A percentile compares a stretch with the other conserved stretches of the same genome.
Conservation (phyloP, 2,888 invertebrate genomes). For the Gordius sp. region DNA sequence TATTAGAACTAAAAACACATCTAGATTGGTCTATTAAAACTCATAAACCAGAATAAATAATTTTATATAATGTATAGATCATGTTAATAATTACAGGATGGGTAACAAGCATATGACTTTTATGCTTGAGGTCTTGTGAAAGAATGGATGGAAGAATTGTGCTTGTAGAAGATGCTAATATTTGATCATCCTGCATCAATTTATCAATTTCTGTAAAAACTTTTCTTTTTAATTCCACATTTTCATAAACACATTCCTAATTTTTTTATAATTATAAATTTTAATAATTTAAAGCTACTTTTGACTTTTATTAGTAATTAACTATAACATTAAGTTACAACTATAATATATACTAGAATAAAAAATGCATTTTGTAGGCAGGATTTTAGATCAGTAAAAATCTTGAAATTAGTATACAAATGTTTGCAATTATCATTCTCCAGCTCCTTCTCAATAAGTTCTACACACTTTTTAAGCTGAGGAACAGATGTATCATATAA, state of each 20-base stretch:
- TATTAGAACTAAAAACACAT: too few relatives aligned
- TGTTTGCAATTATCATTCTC: slow-evolving; percentile 21
- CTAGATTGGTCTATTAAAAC: not conserved
- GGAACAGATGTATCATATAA: slow-evolving; percentile 41
- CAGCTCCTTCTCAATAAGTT: slow-evolving; percentile 43
- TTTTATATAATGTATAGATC: not conserved
- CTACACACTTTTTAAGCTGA: slow-evolving; percentile 38
- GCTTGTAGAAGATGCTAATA: slow-evolving; percentile 45
- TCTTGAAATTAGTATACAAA: slow-evolving; percentile 14
- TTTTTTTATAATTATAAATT: slow-evolving; percentile 15
- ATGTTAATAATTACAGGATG: slow-evolving; percentile 42
- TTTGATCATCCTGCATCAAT: slow-evolving; percentile 31
- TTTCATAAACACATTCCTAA: slow-evolving; percentile 74
- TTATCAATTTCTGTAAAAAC: slow-evolving; percentile 48
- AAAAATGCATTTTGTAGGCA: slow-evolving; percentile 48
- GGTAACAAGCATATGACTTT: slow-evolving; percentile 46
- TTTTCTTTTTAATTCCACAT: slow-evolving; percentile 50
- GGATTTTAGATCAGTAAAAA: slow-evolving; percentile 42
- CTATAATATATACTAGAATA: slow-evolving; percentile 30
- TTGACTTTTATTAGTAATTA: not conserved
- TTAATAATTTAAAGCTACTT: slow-evolving; percentile 13
- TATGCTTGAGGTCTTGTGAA: slow-evolving; percentile 49
- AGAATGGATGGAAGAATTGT: slow-evolving; percentile 65
- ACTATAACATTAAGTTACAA: not conserved
- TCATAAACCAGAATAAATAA: not conserved